Evolutionary conservation across 2,113 vertebrate species (phyloP), one percentile per base, ranked within the genome.

Genomic region (Pangasianodon gigas): DNA sequence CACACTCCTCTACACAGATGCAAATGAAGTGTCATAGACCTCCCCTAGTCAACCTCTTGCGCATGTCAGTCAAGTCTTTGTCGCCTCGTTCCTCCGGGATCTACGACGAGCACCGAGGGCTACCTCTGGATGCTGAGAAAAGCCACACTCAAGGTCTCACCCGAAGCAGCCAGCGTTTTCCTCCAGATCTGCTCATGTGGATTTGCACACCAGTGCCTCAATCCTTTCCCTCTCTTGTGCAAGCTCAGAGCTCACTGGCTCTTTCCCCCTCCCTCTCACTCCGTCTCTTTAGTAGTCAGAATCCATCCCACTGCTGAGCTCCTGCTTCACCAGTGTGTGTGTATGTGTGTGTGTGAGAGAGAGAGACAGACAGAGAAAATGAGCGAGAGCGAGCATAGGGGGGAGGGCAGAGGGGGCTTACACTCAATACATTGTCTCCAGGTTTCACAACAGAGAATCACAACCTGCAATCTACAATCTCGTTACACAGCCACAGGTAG

Each of bases 231-330:
- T 93, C 92, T 92, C 93, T 93, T 93, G 94, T 88, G 87, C 89
- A 79, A 89, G 91, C 90, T 93, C 62, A 2, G 41, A 75, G 88
- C 93, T 90, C 89, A 90, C 93, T 93, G 88, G 89, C 90, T 92
- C 92, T 89, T 46, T 84, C 92, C 93, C 93, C 93, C 89, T 92
- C 95, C 92, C 94, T 90, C 85, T 90, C 96, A 96, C 95, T 95
- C 51, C 90, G 85, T 91, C 96, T 97, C 95, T 96, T 97, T 97
- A 97, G 96, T 96, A 97, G 96, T 97, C 96, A 96, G 95, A 94
- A 96, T 96, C 94, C 96, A 97, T 97, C 96, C 95, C 95, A 96
- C 96, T 96, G 96, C 96, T 93, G 96, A 96, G 94, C 93, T 94
- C 94, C 94, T 95, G 95, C 94, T 95, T 94, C 94, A 94, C 93